Evolutionary conservation across 2,888 invertebrate genomes (phyloP).

Genomic region (Choreutis nemorana): DNA sequence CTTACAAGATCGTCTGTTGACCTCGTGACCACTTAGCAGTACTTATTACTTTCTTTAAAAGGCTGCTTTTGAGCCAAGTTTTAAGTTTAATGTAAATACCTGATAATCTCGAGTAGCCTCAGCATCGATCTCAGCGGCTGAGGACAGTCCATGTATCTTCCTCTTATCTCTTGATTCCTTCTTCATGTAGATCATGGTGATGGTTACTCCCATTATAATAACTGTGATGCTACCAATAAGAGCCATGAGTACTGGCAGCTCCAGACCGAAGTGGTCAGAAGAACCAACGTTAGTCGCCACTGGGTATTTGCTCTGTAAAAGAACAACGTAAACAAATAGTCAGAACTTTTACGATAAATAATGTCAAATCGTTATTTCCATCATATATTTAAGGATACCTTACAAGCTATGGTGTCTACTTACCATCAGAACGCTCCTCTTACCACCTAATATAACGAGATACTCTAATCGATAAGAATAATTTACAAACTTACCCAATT

Average conservation of each 20-base stretch:
- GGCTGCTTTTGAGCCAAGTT: too few relatives aligned
- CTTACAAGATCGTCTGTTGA: too few relatives aligned
- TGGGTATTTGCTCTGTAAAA: constrained; percentile 47
- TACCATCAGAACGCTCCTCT: background rate
- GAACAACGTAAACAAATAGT: constrained; percentile 7
- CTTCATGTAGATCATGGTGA: constrained; percentile 69
- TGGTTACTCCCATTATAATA: constrained; percentile 38
- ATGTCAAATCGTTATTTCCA: background rate
- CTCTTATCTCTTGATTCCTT: constrained; percentile 79
- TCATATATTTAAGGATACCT: background rate
- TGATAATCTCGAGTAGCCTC: constrained; percentile 94
- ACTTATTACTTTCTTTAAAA: too few relatives aligned
- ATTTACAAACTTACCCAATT: constrained; percentile 69
- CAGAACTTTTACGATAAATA: constrained; percentile 1
- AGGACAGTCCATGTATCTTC: constrained; percentile 81
- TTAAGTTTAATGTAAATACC: constrained; percentile 55
- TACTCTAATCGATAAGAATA: constrained; percentile 6
- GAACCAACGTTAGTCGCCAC: constrained; percentile 32
- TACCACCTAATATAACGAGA: background rate
- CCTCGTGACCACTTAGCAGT: too few relatives aligned
- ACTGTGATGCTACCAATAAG: constrained; percentile 44
- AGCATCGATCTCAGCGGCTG: constrained; percentile 72
- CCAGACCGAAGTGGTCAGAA: constrained; percentile 32
- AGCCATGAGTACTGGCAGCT: constrained; percentile 40
- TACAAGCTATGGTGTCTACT: background rate